Base-by-base conservation (phyloP, 2,888 invertebrate genomes). In the Lissonota sp. region DNA sequence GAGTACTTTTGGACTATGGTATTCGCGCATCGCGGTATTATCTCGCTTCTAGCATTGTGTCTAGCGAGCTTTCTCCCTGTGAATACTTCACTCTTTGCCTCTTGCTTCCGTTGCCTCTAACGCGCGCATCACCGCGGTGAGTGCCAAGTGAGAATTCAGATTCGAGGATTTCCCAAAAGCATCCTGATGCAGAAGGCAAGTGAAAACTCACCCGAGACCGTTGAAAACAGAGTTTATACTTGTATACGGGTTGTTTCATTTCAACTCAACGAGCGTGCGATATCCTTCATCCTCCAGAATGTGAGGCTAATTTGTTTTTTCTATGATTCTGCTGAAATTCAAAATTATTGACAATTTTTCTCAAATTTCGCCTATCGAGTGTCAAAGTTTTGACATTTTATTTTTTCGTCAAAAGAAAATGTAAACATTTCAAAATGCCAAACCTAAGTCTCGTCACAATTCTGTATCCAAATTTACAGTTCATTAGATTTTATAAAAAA, bases 151-250 rank as follows among this genome's bases (percentile, higher is more conserved):
- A 76, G 62, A 73, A 82, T 85, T 79, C 82, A 81, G 74, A 83
- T 85, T 83, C 84, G 81, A 78, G 69, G 80, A 85, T 83, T 83
- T 66, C 70, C 51, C 53, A 53, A 73, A 75, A 80, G 80, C 80
- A 51, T 67, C 7, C 55, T 49, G 44, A 60, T 40, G 51, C 26
- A 53, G 51, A 51, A 16, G 67, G 26, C 53, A 14, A 69, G 49
- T 53, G 76, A 72, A 66, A 64, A 64, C 14, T 26, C 26, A 26
- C 26, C 26, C 26, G 71, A 51, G n/a, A 72, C 66, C 26, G 44
- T 44, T 44, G 58, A 53, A 69, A 53, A 69, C 75, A 51, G 44
- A 67, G 42, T 2, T 40, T 4, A n/a, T n/a, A 69, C 49, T 42
- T 55, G 63, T 57, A 57, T 46, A 66, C 26, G 60, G 12, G 12